Evolutionary conservation across 2,888 invertebrate genomes (phyloP).

Genomic region (Nephrotoma flavescens): DNA sequence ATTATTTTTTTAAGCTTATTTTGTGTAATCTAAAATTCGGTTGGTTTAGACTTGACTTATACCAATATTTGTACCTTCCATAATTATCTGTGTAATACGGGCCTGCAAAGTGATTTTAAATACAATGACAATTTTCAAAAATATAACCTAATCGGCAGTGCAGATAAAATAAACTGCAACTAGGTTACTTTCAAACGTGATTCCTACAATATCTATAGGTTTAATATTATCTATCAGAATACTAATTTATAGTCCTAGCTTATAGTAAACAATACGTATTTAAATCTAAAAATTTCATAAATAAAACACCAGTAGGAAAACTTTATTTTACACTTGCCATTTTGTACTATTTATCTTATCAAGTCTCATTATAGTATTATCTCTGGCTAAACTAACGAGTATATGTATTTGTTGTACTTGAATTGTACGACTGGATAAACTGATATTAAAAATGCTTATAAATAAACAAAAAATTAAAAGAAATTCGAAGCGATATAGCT

Average conservation of each 20-base stretch:
- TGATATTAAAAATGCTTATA: not conserved
- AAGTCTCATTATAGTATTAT: not conserved
- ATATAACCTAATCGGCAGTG: too few species aligned
- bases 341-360: not conserved
- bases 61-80: not conserved
- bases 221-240: not conserved
- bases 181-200: not conserved
- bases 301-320: not conserved
- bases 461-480: not conserved
- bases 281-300: not conserved
- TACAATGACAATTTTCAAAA: too few species aligned
- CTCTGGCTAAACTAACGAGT: not conserved
- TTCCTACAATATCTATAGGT: not conserved
- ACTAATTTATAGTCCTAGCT: not conserved
- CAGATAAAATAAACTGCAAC: not conserved
- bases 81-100: too few species aligned
- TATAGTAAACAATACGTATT: not conserved
- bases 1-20: not conserved
- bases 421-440: not conserved
- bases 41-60: not conserved
- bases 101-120: too few species aligned
- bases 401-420: not conserved
- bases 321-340: not conserved
- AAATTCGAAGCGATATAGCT: not conserved
- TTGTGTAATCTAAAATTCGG: not conserved